Evolutionary conservation across 2,113 vertebrate genomes (phyloP).

Genomic region (Himantopus leucocephalus): DNA sequence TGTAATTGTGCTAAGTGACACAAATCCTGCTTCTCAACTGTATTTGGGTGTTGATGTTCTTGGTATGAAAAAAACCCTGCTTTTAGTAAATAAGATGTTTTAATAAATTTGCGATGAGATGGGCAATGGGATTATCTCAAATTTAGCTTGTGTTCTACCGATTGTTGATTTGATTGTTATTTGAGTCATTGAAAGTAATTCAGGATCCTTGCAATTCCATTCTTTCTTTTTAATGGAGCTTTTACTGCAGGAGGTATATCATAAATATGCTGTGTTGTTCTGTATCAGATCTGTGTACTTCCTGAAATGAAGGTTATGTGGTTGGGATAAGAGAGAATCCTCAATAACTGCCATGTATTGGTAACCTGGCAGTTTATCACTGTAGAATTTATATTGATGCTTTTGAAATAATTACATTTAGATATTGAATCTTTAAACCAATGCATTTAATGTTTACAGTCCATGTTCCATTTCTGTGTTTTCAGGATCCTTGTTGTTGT

Average conservation of each 20-base stretch:
- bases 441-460: constrained; percentile 2
- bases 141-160: neutral
- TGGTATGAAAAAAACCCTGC: neutral
- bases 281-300: constrained; percentile 25
- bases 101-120: constrained; percentile 15
- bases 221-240: constrained; percentile 51
- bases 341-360: constrained; percentile 18
- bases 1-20: neutral
- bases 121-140: constrained; percentile 21
- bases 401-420: constrained; percentile 61
- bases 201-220: constrained; percentile 10
- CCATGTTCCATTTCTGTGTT: neutral
- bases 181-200: neutral
- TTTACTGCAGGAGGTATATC: constrained; percentile 22
- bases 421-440: constrained; percentile 43
- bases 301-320: constrained; percentile 21
- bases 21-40: constrained; percentile 4
- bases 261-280: constrained; percentile 15
- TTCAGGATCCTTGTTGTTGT: constrained; percentile 92
- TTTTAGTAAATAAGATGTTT: constrained; percentile 13
- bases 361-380: constrained; percentile 42
- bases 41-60: neutral
- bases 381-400: constrained; percentile 24
- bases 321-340: constrained; percentile 25
- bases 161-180: constrained; percentile 14